A percentile compares a stretch with the other conserved stretches of the same genome.
Evolutionary conservation across 2,113 vertebrate species (phyloP).

Genomic region (Poicephalus gulielmi): DNA sequence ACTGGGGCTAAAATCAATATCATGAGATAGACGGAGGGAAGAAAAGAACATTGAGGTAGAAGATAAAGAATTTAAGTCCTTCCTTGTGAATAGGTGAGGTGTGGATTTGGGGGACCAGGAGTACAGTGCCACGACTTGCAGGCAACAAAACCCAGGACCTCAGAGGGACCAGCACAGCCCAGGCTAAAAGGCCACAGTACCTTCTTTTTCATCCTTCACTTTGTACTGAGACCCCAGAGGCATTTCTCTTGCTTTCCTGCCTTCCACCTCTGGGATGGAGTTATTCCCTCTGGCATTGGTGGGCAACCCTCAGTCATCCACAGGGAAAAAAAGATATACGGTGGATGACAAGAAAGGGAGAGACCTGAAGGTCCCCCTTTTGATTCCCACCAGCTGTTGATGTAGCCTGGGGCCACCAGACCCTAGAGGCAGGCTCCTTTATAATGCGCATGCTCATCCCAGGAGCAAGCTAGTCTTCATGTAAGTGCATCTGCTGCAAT

Average conservation of each 20-base stretch:
- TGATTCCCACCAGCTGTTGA: not conserved
- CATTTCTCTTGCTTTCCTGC: not conserved
- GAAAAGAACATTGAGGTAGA: not conserved
- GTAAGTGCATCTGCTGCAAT: not conserved
- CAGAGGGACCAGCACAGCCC: not conserved
- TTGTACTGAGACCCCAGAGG: not conserved
- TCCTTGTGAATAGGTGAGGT: not conserved
- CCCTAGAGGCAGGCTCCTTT: not conserved
- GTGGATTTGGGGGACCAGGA: accelerated
- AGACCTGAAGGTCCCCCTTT: not conserved
- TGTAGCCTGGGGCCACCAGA: not conserved
- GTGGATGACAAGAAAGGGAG: accelerated
- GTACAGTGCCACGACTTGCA: not conserved
- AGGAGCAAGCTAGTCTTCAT: not conserved
- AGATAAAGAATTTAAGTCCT: not conserved
- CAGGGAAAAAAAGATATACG: not conserved
- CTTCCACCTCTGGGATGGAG: accelerated
- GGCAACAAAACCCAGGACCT: not conserved
- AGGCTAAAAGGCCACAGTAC: not conserved
- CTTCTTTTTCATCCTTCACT: not conserved
- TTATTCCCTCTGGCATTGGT: not conserved
- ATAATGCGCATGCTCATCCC: not conserved
- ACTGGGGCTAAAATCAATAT: conserved; percentile 16
- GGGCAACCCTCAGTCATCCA: not conserved
- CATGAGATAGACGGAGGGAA: not conserved